Conservation (phyloP, 2,888 invertebrate species). For the Psylliodes chrysocephalus region DNA sequence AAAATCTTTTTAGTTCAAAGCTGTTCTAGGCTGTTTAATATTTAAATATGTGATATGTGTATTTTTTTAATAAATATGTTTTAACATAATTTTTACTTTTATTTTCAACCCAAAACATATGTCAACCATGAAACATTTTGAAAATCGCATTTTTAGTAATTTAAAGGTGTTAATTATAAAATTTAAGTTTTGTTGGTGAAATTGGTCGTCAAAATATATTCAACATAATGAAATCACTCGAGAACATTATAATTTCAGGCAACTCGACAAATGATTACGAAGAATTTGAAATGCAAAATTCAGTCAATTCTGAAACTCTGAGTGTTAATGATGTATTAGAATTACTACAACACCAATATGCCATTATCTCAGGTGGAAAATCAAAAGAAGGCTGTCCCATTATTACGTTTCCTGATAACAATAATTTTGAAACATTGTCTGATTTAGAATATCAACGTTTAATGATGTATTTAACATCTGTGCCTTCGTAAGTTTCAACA, state of each 20-base stretch:
- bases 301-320: conserved; percentile 64
- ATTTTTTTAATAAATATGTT: conserved; percentile 19
- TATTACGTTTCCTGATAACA: conserved; percentile 94
- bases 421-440: conserved; percentile 83
- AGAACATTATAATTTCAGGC: conserved; percentile 53
- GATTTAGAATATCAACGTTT: conserved; percentile 92
- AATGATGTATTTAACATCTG: conserved; percentile 93
- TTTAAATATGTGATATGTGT: conserved; percentile 28
- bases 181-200: too few species aligned
- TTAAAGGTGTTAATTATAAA: too few species aligned
- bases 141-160: too few species aligned
- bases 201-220: conserved; percentile 15
- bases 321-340: conserved; percentile 86
- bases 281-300: conserved; percentile 59
- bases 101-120: too few species aligned
- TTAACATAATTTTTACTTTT: not conserved
- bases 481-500: conserved; percentile 88
- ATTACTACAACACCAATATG: conserved; percentile 87
- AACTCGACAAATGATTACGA: conserved; percentile 53
- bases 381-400: conserved; percentile 93
- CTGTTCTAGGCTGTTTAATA: conserved; percentile 1
- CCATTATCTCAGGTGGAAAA: conserved; percentile 92
- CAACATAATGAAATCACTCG: not conserved
- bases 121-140: not conserved
- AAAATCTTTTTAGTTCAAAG: not conserved